phyloP scores from a whole-genome alignment of 1,140 invertebrate species.

The Drosophila mayri region DNA sequence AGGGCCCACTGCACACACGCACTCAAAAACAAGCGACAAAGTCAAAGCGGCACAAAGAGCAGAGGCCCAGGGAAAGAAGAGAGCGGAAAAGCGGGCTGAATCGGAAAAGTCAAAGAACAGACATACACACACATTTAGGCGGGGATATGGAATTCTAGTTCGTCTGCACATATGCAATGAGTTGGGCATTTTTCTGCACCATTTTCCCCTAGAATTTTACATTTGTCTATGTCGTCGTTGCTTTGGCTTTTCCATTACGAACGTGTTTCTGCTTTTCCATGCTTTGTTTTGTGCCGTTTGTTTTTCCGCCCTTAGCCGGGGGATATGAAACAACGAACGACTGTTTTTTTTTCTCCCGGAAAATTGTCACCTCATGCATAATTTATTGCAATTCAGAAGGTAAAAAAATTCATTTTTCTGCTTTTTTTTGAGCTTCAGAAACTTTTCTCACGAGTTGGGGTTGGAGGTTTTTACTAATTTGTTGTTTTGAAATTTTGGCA shows the following conservation, averaged over 20 bases:
- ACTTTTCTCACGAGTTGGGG: slow-evolving; percentile 24
- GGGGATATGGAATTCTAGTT: slow-evolving; percentile 18
- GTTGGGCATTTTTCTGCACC: slow-evolving; percentile 66
- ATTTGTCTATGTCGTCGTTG: slow-evolving; percentile 64
- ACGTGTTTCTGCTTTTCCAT: slow-evolving; percentile 60
- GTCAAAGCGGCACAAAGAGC: slow-evolving; percentile 60
- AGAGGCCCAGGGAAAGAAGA: neutral
- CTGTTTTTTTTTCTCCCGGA: slow-evolving; percentile 39
- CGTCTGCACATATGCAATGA: slow-evolving; percentile 60
- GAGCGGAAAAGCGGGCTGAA: slow-evolving; percentile 18
- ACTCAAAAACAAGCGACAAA: slow-evolving; percentile 56
- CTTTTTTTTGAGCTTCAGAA: slow-evolving; percentile 27
- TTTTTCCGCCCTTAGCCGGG: slow-evolving; percentile 45
- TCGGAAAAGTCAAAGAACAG: slow-evolving; percentile 25
- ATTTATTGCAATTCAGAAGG: slow-evolving; percentile 76
- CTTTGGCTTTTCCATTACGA: slow-evolving; percentile 64
- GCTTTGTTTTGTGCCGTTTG: slow-evolving; percentile 17
- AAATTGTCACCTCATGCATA: slow-evolving; percentile 82
- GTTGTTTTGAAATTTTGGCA: slow-evolving; percentile 11
- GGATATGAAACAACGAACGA: slow-evolving; percentile 17
- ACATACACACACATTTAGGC: slow-evolving; percentile 1
- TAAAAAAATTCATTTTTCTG: slow-evolving; percentile 75
- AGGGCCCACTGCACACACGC: slow-evolving; percentile 49
- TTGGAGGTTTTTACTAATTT: slow-evolving; percentile 21
- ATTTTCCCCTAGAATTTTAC: slow-evolving; percentile 57